Percentiles rank a stretch among this genome's conserved stretches.
Evolutionary conservation across 1,140 invertebrate genomes (phyloP).

Genomic region (Gonatopus flavifemur): DNA sequence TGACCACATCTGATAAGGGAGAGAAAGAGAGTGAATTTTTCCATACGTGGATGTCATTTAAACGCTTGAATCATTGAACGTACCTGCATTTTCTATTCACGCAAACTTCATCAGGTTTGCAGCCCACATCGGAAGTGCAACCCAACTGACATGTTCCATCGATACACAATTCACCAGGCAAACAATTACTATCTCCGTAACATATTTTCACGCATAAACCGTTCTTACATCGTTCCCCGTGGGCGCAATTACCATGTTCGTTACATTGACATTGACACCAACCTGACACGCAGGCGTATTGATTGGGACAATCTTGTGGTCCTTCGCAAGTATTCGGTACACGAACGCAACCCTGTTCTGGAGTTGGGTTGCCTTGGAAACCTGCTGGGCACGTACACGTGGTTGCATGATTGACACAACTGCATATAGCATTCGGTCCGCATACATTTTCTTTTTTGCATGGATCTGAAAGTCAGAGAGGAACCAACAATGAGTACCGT

Average conservation of each 20-base stretch:
- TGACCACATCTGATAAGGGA: conserved; percentile 60
- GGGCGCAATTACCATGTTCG: conserved; percentile 71
- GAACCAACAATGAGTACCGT: neutral
- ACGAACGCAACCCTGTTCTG: conserved; percentile 83
- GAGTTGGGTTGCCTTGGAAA: conserved; percentile 85
- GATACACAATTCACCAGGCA: conserved; percentile 85
- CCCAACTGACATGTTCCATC: conserved; percentile 80
- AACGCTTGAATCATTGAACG: conserved; percentile 19
- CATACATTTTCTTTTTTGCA: conserved; percentile 75
- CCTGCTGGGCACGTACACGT: conserved; percentile 78
- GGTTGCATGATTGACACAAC: conserved; percentile 69
- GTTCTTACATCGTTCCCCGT: conserved; percentile 80
- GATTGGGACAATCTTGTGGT: conserved; percentile 69
- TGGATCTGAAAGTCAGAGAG: conserved; percentile 61
- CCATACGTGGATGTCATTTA: neutral
- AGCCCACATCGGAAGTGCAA: conserved; percentile 80
- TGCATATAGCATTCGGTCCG: conserved; percentile 82
- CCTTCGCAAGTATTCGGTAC: conserved; percentile 68
- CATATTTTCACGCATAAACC: conserved; percentile 83
- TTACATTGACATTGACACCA: conserved; percentile 76
- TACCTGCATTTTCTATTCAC: conserved; percentile 73
- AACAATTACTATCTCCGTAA: conserved; percentile 84
- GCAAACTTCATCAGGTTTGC: conserved; percentile 78
- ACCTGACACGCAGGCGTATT: conserved; percentile 73
- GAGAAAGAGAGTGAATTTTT: neutral